Percentiles rank a stretch among this genome's conserved stretches.
Conservation (phyloP, 2,113 vertebrate genomes). For the Malurus elegans region DNA sequence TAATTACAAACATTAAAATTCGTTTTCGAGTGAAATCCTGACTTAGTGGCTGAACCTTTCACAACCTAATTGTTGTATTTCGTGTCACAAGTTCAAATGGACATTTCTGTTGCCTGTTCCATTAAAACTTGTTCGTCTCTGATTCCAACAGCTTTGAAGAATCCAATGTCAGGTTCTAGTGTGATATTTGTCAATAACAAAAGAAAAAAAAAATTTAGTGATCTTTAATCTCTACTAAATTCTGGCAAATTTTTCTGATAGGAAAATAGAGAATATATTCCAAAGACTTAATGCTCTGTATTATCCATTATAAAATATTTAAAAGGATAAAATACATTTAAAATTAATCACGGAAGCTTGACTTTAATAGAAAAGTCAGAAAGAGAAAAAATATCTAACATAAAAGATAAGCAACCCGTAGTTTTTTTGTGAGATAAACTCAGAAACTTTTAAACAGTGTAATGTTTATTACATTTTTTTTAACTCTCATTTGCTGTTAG, state of each 20-base stretch:
- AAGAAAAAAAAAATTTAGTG: not conserved
- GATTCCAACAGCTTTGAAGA: not conserved
- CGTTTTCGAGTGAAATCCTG: not conserved
- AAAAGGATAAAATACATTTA: not conserved
- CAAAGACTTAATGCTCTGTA: not conserved
- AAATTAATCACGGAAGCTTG: not conserved
- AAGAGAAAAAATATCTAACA: not conserved
- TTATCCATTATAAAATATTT: not conserved
- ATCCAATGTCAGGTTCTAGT: not conserved
- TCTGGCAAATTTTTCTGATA: not conserved
- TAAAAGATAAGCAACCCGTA: accelerated
- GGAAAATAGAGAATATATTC: not conserved
- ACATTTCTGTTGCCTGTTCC: not conserved
- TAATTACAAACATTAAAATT: not conserved
- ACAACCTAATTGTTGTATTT: not conserved
- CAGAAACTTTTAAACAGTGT: not conserved
- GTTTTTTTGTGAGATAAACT: not conserved
- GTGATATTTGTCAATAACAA: not conserved
- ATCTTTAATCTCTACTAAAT: not conserved
- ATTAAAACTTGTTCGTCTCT: not conserved
- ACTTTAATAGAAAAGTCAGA: not conserved
- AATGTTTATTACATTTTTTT: not conserved
- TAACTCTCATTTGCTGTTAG: not conserved
- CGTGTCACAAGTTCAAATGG: not conserved
- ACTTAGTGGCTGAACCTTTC: not conserved